Percentiles rank a stretch among this genome's conserved stretches.
Conservation (phyloP, 2,113 vertebrate genomes). For the Chionomys nivalis region DNA sequence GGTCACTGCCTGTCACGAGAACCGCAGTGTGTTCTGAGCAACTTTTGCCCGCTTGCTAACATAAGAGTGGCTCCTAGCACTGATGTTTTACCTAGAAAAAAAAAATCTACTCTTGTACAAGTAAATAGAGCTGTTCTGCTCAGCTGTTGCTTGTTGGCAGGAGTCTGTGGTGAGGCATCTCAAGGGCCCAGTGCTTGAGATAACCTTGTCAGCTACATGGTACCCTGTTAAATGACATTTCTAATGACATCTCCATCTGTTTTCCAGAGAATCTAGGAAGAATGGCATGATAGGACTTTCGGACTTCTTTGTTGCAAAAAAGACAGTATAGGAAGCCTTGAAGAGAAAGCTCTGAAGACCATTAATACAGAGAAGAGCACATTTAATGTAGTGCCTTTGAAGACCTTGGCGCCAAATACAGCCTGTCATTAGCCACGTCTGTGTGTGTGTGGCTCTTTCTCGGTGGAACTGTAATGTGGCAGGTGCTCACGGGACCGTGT, state of each 20-base stretch:
- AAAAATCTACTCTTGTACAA: background rate
- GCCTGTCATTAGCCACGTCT: background rate
- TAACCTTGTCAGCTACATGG: background rate
- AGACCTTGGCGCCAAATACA: constrained; percentile 66
- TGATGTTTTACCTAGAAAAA: background rate
- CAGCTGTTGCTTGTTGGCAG: background rate
- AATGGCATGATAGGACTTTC: constrained; percentile 70
- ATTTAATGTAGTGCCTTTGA: constrained; percentile 14
- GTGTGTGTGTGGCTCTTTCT: background rate
- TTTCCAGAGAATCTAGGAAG: constrained; percentile 40
- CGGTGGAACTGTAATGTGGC: fast-evolving
- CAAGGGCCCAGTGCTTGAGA: background rate
- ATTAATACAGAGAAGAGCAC: background rate
- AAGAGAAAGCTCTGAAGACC: constrained; percentile 1
- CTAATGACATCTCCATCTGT: constrained; percentile 36
- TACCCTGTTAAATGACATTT: background rate
- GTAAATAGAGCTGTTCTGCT: background rate
- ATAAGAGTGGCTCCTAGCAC: background rate
- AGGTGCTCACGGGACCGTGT: fast-evolving
- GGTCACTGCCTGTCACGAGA: background rate
- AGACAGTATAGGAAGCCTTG: background rate
- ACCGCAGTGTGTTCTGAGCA: background rate
- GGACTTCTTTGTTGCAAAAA: constrained; percentile 61
- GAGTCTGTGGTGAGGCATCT: background rate
- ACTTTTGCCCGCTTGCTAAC: background rate